These are phyloP conservation scores for Halesus radiatus DNA, from an alignment of 1,140 invertebrate genomes.

Conservation along the genomic window DNA sequence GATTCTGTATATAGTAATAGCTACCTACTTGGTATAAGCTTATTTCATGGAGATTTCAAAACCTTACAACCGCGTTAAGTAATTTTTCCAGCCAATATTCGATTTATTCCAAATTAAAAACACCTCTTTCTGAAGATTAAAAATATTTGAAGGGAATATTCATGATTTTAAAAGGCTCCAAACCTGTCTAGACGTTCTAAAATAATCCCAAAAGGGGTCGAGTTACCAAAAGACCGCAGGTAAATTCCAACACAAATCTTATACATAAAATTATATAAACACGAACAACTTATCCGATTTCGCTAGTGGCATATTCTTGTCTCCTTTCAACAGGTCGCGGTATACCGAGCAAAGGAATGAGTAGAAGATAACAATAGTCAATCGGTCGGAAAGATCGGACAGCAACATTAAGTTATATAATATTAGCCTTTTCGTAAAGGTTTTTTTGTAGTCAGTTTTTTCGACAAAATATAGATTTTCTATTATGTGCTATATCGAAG, in stretches of 20 bases:
- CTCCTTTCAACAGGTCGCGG: not conserved
- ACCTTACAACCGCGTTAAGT: no score
- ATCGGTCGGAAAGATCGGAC: not conserved
- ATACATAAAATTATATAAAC: not conserved
- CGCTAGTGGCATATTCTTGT: conserved; percentile 8
- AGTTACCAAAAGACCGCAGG: conserved; percentile 37
- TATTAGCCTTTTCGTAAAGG: not conserved
- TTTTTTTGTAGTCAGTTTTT: not conserved
- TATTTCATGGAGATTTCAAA: no score
- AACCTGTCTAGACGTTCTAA: conserved; percentile 33
- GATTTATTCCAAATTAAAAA: not conserved
- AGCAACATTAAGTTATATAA: not conserved
- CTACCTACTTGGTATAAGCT: no score
- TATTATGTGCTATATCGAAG: not conserved
- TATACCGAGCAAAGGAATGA: not conserved
- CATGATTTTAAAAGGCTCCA: conserved; percentile 30
- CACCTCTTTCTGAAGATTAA: not conserved
- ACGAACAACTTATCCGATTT: conserved; percentile 25
- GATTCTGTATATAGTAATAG: no score
- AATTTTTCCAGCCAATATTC: no score
- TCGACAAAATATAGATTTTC: not conserved
- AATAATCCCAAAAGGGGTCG: conserved; percentile 38
- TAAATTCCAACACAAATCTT: conserved; percentile 28
- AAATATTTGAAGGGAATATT: conserved; percentile 9
- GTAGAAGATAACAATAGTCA: not conserved